Percentiles rank a stretch among this genome's conserved stretches.
Conservation (phyloP, 2,888 invertebrate genomes). For the Ariolimax columbianus region DNA sequence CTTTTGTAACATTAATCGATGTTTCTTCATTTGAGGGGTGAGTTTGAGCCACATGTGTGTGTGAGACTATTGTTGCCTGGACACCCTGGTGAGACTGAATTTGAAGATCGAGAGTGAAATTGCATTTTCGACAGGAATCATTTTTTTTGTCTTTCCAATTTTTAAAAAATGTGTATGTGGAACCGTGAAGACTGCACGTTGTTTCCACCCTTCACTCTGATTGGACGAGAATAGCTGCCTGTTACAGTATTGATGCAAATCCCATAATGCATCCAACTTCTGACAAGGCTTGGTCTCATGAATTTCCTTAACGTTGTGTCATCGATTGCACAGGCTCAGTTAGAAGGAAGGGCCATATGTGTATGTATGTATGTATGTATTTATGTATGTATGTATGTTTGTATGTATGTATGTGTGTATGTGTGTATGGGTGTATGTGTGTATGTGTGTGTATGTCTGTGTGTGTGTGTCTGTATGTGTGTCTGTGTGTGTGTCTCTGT, state of each 20-base stretch:
- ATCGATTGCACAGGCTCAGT: neutral
- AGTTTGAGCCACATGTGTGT: constrained; percentile 38
- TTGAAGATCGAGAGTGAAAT: constrained; percentile 33
- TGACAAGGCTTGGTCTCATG: neutral
- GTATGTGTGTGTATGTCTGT: too few species aligned
- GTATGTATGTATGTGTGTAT: too few species aligned
- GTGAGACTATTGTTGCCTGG: neutral
- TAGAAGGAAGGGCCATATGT: constrained; percentile 12
- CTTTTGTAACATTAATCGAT: constrained; percentile 44
- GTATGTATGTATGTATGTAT: too few species aligned
- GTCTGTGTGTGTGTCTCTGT: too few species aligned
- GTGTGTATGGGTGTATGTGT: too few species aligned
- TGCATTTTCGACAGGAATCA: neutral
- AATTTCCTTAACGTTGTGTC: neutral
- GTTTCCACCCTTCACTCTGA: constrained; percentile 29
- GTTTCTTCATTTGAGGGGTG: constrained; percentile 38
- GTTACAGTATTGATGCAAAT: constrained; percentile 30
- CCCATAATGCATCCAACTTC: neutral
- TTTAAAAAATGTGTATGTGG: neutral
- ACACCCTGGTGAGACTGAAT: constrained; percentile 33
- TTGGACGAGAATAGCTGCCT: constrained; percentile 19
- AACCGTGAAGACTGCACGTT: neutral
- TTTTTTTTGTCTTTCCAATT: neutral
- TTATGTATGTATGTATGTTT: too few species aligned
- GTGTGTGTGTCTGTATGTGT: too few species aligned